phyloP scores from a whole-genome alignment of 2,888 invertebrate genomes.

The Taenaris catops region DNA sequence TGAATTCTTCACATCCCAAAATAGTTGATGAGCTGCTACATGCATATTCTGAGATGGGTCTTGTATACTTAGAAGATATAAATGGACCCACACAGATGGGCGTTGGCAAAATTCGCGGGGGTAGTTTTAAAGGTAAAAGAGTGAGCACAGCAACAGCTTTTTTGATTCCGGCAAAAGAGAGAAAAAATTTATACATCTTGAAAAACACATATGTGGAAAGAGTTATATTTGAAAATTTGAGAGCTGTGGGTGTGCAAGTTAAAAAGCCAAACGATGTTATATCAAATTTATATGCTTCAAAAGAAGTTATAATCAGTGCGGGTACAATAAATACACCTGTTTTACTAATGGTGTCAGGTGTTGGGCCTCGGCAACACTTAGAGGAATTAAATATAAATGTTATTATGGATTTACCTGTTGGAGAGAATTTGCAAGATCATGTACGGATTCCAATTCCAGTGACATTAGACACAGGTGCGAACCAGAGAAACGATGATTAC shows the following conservation, averaged over 20 bases:
- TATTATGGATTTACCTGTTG: slow-evolving; percentile 51
- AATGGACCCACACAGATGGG: slow-evolving; percentile 72
- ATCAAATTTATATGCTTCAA: slow-evolving; percentile 42
- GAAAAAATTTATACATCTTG: slow-evolving; percentile 52
- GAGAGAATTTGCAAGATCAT: slow-evolving; percentile 70
- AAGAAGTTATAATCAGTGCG: slow-evolving; percentile 59
- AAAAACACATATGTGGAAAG: slow-evolving; percentile 47
- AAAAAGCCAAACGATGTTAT: slow-evolving; percentile 37
- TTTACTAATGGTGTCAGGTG: slow-evolving; percentile 57
- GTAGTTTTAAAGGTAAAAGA: slow-evolving; percentile 67
- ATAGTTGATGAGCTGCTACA: slow-evolving; percentile 47
- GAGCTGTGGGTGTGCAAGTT: slow-evolving; percentile 46
- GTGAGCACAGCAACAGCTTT: slow-evolving; percentile 79
- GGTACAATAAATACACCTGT: slow-evolving; percentile 59
- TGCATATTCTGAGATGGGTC: slow-evolving; percentile 71
- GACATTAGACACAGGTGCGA: slow-evolving; percentile 49
- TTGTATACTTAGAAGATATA: slow-evolving; percentile 57
- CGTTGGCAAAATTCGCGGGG: slow-evolving; percentile 74
- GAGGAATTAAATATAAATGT: slow-evolving; percentile 44
- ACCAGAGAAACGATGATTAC: slow-evolving; percentile 40
- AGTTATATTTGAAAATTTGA: slow-evolving; percentile 30
- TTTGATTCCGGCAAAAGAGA: slow-evolving; percentile 43
- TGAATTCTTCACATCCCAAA: slow-evolving; percentile 57
- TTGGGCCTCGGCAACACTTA: slow-evolving; percentile 51
- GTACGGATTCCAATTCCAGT: slow-evolving; percentile 63